Base-by-base conservation (phyloP, 1,140 invertebrate species). In the Drosophila elegans region DNA sequence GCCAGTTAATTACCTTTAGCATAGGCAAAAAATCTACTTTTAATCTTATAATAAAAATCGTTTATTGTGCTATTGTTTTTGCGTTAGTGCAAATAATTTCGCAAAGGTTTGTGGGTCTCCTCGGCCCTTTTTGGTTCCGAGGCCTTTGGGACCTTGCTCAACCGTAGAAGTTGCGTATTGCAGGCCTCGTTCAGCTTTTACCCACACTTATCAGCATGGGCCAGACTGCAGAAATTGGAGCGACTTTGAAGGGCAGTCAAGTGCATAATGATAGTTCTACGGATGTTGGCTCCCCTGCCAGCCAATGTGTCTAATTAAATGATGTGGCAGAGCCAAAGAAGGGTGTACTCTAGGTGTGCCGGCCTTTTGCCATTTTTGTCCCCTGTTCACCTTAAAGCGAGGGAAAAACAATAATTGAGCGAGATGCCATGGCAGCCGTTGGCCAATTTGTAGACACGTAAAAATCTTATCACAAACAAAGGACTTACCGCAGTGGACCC, bases 381-480 rank as follows among this genome's bases (percentile, higher is more conserved):
- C 7, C 0, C 7, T 5, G 56, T 46, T 16, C 57, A 54, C 9
- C 46, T 55, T 46, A 62, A 10, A 29, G 38, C 13, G 29, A 13
- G 11, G 16, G 7, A 32, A 76, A 36, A 49, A 42, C 36, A 67
- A 57, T 71, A 71, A 71, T 56, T 71, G 44, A 49, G 27, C 13
- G 13, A 41, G 49, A 51, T 63, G 52, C 32, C 52, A 51, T 45
- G 60, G 72, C 72, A 77, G 74, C 74, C 74, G 74, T 56, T 77
- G 77, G 82, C 77, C 80, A 80, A 74, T 74, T 85, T 85, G 81
- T 69, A 78, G 78, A 81, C 81, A 86, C 82, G 81, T 85, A 86
- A 78, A 78, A 85, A 81, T 81, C 78, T 81, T 85, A 85, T 81
- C 82, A 81, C 69, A 81, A 75, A 85, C 71, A 78, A 76, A 53